Conservation (phyloP, 1,140 invertebrate genomes). For the Elymnias hypermnestra region DNA sequence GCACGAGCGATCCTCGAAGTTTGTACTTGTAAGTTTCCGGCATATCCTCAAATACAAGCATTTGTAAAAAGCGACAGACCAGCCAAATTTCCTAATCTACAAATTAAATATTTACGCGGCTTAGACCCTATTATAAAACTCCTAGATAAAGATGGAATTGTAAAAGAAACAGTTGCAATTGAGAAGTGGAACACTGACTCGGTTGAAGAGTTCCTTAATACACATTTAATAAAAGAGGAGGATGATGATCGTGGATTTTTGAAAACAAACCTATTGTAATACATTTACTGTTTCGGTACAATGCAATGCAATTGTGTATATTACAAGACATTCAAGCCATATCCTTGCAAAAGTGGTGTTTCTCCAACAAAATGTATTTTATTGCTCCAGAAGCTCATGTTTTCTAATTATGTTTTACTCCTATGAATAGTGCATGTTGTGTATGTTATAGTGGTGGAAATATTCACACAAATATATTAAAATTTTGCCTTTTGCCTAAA, state of each 20-base stretch:
- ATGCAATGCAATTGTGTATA: too few species aligned
- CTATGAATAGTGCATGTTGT: too few species aligned
- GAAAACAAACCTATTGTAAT: conserved; percentile 78
- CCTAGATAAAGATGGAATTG: conserved; percentile 87
- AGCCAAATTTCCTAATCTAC: conserved; percentile 90
- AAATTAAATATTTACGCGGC: conserved; percentile 92
- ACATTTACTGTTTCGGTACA: background rate
- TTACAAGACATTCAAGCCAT: too few species aligned
- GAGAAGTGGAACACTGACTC: conserved; percentile 98
- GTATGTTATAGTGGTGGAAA: too few species aligned
- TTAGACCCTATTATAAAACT: conserved; percentile 95
- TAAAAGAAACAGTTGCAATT: conserved; percentile 92
- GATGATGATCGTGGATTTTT: conserved; percentile 77
- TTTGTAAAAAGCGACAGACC: conserved; percentile 94
- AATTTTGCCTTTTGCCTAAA: too few species aligned
- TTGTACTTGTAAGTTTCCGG: conserved; percentile 96
- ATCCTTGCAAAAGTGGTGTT: too few species aligned
- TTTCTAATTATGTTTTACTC: too few species aligned
- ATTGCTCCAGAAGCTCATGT: too few species aligned
- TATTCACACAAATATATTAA: too few species aligned
- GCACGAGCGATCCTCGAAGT: conserved; percentile 93
- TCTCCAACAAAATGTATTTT: too few species aligned
- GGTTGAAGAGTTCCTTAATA: conserved; percentile 94
- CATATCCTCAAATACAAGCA: conserved; percentile 97
- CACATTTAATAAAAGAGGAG: conserved; percentile 81